phyloP scores from a whole-genome alignment of 2,113 vertebrate genomes.

The Melanocharis versteri region DNA sequence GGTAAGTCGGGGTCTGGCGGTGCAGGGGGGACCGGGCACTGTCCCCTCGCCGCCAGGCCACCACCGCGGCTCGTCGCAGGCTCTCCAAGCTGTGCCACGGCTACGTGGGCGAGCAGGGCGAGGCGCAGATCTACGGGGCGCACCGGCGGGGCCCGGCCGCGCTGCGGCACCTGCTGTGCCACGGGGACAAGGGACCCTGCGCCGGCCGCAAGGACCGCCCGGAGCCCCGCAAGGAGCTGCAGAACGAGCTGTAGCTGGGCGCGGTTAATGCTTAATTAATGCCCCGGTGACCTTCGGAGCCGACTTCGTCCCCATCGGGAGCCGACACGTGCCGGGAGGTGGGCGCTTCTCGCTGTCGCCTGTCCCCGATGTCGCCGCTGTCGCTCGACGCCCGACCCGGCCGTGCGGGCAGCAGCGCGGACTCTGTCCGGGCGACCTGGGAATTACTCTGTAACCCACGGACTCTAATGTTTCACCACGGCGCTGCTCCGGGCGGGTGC shows the following conservation, averaged over 20 bases:
- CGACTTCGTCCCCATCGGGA: not conserved
- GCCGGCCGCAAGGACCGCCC: not conserved
- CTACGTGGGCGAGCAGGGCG: constrained; percentile 24
- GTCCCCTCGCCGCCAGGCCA: accelerated
- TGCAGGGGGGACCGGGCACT: accelerated
- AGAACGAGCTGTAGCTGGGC: constrained; percentile 36
- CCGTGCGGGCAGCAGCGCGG: not conserved
- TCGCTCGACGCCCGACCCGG: not conserved
- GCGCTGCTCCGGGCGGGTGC: not conserved
- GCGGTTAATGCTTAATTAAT: constrained; percentile 63
- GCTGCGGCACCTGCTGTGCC: constrained; percentile 41
- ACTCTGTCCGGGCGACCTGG: not conserved
- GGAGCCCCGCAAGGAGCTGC: not conserved
- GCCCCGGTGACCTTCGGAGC: constrained; percentile 40
- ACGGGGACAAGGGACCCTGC: not conserved
- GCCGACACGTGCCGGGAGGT: not conserved
- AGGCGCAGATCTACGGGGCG: not conserved
- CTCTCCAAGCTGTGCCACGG: constrained; percentile 48
- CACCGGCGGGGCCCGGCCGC: not conserved
- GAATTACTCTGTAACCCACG: constrained; percentile 5
- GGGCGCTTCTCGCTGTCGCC: not conserved
- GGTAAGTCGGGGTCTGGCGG: not conserved
- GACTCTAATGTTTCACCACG: not conserved
- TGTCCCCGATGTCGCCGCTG: not conserved
- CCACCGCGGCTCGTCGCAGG: not conserved